Base-by-base conservation (phyloP, 2,888 invertebrate genomes). In the Cynaeus angustus region DNA sequence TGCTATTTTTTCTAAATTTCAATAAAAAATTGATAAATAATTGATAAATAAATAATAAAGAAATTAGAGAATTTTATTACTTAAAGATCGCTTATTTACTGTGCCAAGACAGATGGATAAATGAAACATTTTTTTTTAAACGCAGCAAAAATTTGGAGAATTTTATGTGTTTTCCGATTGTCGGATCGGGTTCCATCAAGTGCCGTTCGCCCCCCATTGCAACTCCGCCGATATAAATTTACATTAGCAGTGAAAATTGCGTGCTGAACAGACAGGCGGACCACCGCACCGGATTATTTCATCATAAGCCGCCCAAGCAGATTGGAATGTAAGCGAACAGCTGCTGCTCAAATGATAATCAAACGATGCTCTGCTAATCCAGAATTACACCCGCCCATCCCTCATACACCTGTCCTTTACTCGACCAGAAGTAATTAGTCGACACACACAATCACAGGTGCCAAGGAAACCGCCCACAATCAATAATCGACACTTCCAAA, bases 281-380 rank as follows among this genome's bases (percentile, higher is more conserved):
- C 68, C 68, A 68, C 68, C 68, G 26, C 61, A 66, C 53, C 59
- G 65, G 65, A 70, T 66, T 70, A 70, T 70, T 70, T 56, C 56
- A 70, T 65, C 65, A 70, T 70, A 66, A 66, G 59, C 69, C 66
- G 58, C 53, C 69, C 50, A 45, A 70, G 58, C 59, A 70, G 61
- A 70, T 66, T 70, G 62, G 59, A 66, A 67, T 70, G 66, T 71
- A 73, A 70, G 66, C 70, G 70, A 72, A 70, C 72, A 72, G 68
- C 72, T 74, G 74, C 65, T 70, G 59, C 68, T 68, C 67, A 64
- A 72, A 73, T 73, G 72, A 72, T 72, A 74, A 72, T 74, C 74
- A 74, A 74, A 72, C 70, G 68, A 66, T 72, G 68, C 41, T 13
- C 58, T 66, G 62, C 61, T 68, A 67, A 65, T 73, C 68, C 68